Evolutionary conservation across 2,888 invertebrate genomes (phyloP), one percentile per base, ranked within the genome.

Genomic region (Pachycephus smyrnensis): DNA sequence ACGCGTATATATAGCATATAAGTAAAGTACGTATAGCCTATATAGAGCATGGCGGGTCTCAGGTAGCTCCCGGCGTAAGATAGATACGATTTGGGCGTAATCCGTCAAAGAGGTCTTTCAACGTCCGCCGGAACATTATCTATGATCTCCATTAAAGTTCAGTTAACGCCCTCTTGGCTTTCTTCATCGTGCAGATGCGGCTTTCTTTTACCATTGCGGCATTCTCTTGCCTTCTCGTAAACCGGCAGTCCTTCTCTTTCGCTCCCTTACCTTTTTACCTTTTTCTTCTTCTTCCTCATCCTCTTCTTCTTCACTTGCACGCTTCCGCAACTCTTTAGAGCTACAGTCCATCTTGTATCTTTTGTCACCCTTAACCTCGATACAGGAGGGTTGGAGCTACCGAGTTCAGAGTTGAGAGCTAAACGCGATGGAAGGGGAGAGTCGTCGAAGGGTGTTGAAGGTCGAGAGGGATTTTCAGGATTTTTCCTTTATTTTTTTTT

Each of bases 71-170:
- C 75, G 73, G 75, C 77, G 82, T 82, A 82, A 85, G 85, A 85
- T 85, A 89, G 89, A 90, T 87, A 86, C 88, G 90, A 90, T 90
- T 90, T 88, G 82, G 88, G 85, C 87, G 89, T 90, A 90, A 90
- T 90, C 90, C 90, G 89, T 90, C 89, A 90, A 90, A 90, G 90
- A 88, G 86, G 88, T 89, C 89, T 90, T 89, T 90, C 85, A 88
- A 81, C 88, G 86, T 87, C 85, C 87, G 88, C 84, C 86, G 82
- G 83, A 84, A 84, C 83, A 77, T 87, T 91, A 91, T 91, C 91
- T 90, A 82, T 85, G 88, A 91, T 91, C 91, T 91, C 91, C 91
- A 91, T 91, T 91, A 91, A 90, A 90, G 87, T 90, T 90, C 85
- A 88, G 90, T 91, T 91, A 90, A 91, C 91, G 91, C 91, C 90